Evolutionary conservation across 2,888 invertebrate genomes (phyloP).

Genomic region (Mythimna loreyi): DNA sequence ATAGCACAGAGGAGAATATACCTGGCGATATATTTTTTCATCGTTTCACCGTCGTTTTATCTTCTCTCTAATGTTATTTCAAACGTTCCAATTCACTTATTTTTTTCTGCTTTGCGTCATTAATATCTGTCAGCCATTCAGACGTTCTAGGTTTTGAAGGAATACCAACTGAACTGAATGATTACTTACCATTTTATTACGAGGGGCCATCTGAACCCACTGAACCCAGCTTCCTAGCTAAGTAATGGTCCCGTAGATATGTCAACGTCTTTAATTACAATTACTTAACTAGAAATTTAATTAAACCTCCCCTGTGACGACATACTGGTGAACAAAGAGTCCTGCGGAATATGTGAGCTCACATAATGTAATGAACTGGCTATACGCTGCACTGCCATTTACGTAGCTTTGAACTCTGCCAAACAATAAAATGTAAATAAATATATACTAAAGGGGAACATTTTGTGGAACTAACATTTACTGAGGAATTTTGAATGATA

Average conservation of each 20-base stretch:
- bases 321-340: conserved; percentile 42
- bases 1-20: background rate
- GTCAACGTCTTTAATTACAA: conserved; percentile 51
- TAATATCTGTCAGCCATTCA: conserved; percentile 22
- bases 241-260: conserved; percentile 34
- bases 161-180: conserved; percentile 6
- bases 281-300: conserved; percentile 59
- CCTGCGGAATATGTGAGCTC: conserved; percentile 24
- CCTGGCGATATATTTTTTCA: conserved; percentile 1
- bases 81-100: conserved; percentile 6
- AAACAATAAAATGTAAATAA: conserved; percentile 32
- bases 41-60: conserved; percentile 3
- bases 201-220: conserved; percentile 4
- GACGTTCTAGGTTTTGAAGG: background rate
- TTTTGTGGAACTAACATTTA: conserved; percentile 11
- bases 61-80: conserved; percentile 22
- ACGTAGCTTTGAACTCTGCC: conserved; percentile 4
- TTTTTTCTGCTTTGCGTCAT: conserved; percentile 14
- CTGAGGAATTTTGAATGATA: conserved; percentile 16
- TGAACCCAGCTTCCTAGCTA: conserved; percentile 9
- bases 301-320: conserved; percentile 47
- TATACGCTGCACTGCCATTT: conserved; percentile 24
- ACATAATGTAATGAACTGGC: conserved; percentile 20
- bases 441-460: conserved; percentile 10
- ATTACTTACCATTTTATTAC: conserved; percentile 27